Evolutionary conservation across 2,888 invertebrate genomes (phyloP).

Genomic region (Dusona sp.): DNA sequence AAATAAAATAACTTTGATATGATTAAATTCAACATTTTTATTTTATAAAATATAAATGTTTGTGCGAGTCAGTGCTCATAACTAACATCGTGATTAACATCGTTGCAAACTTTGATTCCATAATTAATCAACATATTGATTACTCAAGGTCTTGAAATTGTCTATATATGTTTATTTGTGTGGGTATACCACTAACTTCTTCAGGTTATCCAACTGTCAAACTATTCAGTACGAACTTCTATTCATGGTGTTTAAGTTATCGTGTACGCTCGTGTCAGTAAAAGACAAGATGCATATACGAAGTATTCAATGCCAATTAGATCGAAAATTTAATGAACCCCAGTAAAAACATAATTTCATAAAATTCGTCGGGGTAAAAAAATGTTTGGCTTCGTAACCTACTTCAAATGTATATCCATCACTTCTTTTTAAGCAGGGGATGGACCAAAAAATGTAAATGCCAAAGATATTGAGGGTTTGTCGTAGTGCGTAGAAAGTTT

Average conservation of each 20-base stretch:
- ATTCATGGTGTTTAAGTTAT: slow-evolving; percentile 28
- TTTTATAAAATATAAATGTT: background rate
- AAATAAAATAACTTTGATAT: background rate
- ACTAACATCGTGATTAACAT: background rate
- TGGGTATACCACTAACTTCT: slow-evolving; percentile 23
- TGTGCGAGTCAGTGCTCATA: background rate
- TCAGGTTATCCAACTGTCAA: slow-evolving; percentile 33
- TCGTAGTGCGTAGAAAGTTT: slow-evolving; percentile 58
- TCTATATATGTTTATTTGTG: background rate
- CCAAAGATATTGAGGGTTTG: slow-evolving; percentile 3
- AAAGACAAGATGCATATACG: slow-evolving; percentile 6
- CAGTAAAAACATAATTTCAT: background rate
- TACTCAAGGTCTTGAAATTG: slow-evolving; percentile 30
- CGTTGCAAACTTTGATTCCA: background rate
- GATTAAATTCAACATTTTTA: background rate
- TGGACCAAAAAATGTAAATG: background rate
- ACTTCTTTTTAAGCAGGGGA: background rate
- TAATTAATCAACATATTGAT: slow-evolving; percentile 30
- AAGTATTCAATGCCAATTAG: slow-evolving; percentile 4
- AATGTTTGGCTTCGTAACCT: background rate
- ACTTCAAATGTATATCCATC: background rate
- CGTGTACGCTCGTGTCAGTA: slow-evolving; percentile 7
- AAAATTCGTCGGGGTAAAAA: background rate
- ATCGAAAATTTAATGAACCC: background rate
- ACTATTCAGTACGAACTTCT: slow-evolving; percentile 39